Percentiles rank a stretch among this genome's conserved stretches.
phyloP scores from a whole-genome alignment of 1,140 invertebrate genomes.

The Zophobas atratus region DNA sequence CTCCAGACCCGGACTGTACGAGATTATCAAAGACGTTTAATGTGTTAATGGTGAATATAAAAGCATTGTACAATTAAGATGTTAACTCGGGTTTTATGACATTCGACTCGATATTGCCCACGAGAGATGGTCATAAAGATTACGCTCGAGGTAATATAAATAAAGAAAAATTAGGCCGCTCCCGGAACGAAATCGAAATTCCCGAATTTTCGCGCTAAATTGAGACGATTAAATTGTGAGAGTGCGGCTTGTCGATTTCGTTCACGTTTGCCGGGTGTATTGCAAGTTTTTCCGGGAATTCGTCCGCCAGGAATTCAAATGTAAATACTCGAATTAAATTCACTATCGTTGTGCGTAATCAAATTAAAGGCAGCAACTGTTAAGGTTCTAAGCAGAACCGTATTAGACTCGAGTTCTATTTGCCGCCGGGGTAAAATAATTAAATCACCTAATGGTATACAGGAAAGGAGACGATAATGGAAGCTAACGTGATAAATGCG shows the following conservation, averaged over 20 bases:
- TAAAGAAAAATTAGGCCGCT: slow-evolving; percentile 12
- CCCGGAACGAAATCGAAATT: neutral
- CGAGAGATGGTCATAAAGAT: slow-evolving; percentile 40
- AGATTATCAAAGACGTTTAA: slow-evolving; percentile 42
- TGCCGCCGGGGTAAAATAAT: slow-evolving; percentile 39
- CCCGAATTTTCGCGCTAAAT: neutral
- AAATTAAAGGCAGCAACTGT: slow-evolving; percentile 47
- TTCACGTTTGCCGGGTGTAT: slow-evolving; percentile 7
- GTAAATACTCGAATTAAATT: slow-evolving; percentile 43
- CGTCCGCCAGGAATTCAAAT: neutral
- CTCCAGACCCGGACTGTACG: slow-evolving; percentile 14
- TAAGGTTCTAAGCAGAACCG: slow-evolving; percentile 34
- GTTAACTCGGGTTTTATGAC: slow-evolving; percentile 25
- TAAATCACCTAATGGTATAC: slow-evolving; percentile 37
- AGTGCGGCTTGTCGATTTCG: slow-evolving; percentile 1
- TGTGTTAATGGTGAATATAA: slow-evolving; percentile 35
- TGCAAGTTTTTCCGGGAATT: slow-evolving; percentile 21
- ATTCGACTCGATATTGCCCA: slow-evolving; percentile 33
- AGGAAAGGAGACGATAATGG: slow-evolving; percentile 33
- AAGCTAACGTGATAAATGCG: slow-evolving; percentile 36
- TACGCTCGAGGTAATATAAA: slow-evolving; percentile 14
- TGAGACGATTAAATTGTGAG: neutral
- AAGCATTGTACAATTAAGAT: slow-evolving; percentile 36
- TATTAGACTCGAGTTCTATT: slow-evolving; percentile 43
- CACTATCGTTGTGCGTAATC: slow-evolving; percentile 43